These are phyloP conservation scores for Uria aalge DNA, from an alignment of 2,113 vertebrate species.

Conservation along the genomic window DNA sequence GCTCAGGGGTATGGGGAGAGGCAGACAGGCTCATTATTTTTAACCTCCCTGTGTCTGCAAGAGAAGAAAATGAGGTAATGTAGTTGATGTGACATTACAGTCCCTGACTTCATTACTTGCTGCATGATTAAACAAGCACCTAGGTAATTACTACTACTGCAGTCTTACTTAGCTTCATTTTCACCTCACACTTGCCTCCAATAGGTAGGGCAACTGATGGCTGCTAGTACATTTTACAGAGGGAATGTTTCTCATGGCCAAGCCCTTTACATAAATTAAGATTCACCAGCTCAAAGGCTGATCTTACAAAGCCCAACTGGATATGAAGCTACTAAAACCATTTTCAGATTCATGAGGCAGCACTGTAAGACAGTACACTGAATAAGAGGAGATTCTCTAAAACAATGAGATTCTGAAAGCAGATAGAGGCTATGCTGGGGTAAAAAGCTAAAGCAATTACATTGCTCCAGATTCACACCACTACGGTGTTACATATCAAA, in stretches of 20 bases:
- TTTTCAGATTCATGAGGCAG: not conserved
- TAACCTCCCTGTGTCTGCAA: constrained; percentile 47
- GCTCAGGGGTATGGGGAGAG: constrained; percentile 67
- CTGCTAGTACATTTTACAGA: not conserved
- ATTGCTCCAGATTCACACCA: not conserved
- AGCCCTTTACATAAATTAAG: not conserved
- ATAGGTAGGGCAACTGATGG: not conserved
- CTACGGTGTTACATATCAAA: not conserved
- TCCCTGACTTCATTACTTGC: constrained; percentile 59
- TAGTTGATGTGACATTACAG: constrained; percentile 33
- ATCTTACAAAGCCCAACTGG: not conserved
- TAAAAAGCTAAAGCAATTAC: not conserved
- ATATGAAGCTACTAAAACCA: not conserved
- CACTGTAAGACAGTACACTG: not conserved
- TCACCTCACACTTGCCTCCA: not conserved
- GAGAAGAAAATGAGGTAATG: constrained; percentile 50
- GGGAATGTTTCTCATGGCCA: not conserved
- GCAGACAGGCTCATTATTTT: constrained; percentile 70
- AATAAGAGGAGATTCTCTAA: not conserved
- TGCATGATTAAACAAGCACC: constrained; percentile 32
- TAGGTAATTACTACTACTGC: not conserved
- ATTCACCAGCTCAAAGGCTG: not conserved
- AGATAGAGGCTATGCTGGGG: not conserved
- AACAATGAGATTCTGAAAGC: not conserved
- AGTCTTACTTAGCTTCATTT: not conserved